Base-by-base conservation (phyloP, 2,113 vertebrate genomes). In the Eublepharis macularius region DNA sequence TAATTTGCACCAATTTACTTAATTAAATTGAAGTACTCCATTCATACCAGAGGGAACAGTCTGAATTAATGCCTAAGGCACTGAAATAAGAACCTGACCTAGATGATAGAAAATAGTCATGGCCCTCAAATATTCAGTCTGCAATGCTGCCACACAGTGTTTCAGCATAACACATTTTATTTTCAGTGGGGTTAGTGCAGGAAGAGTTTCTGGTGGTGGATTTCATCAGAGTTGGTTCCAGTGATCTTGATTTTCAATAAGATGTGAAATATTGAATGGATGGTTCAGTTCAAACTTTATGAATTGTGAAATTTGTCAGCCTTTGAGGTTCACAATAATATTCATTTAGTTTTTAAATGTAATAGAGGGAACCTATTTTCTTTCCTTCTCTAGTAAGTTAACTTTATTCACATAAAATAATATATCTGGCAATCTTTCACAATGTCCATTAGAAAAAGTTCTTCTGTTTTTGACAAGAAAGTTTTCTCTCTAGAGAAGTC, bases 371-470 rank as follows among this genome's bases (percentile, higher is more conserved):
- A 68, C 39, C 86, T 92, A 89, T 74, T 87, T 82, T 63, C 66
- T 85, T 45, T 54, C 80, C 82, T 85, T 45, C 54, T 80, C 82
- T 83, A 65, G 76, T 70, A 82, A 29, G 63, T 63, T 91, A 84
- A 90, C 89, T 87, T 87, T 93, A 84, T 78, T 91, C 89, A 94
- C 88, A 87, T 87, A 91, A 88, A 91, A 83, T 83, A 90, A 93
- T 85, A 90, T 92, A 87, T 80, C 80, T 90, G 83, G 90, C 91
- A 86, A 89, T 86, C 88, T 82, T 93, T 91, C 90, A 84, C 88
- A 39, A 54, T 72, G 47, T 47, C 39, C 34, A 29, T 32, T 41
- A 14, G 29, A n/a, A 82, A 6, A n/a, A 75, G 6, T 9, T 75
- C 29, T 74, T 32, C 10, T 57, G 36, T 24, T 57, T 43, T 41